Base-by-base conservation (phyloP, 64 coral and sea anemone genomes). In the Stylophora pistillata region DNA sequence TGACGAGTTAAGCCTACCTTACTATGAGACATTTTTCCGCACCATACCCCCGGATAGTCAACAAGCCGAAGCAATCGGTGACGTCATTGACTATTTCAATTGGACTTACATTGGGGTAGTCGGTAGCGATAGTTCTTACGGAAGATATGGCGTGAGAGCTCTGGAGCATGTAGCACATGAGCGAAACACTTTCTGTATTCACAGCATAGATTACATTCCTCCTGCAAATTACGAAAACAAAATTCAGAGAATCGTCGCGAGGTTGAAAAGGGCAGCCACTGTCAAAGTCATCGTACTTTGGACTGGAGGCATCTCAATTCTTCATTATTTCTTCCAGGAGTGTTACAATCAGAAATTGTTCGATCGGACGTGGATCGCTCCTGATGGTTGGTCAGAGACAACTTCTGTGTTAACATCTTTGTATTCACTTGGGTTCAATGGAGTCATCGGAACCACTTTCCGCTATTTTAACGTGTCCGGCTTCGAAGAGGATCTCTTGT, bases 351-450 rank as follows among this genome's bases (percentile, higher is more conserved):
- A 89, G 54, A 53, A 47, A 17, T n/a, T 95, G 30, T 20, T 16
- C 12, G 89, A 78, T 27, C 56, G 76, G 15, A 95, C 94, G 61
- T 95, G 90, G 90, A n/a, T 95, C 47, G 89, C 85, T 30, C 86
- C 89, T 13, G 89, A 95, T 21, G 94, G 93, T 15, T 95, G 93
- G 93, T 95, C 93, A 53, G 93, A 95, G 37, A 77, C 89, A 58
- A 79, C 21, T 0, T 85, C 83, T 74, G 58, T 95, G 25, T 91
- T 88, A 56, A 87, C 63, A 56, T 58, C 60, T 2, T 30, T 91
- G 9, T 95, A 91, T 82, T 20, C 91, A 16, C 81, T 83, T 1
- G 56, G 88, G 10, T 91, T 91, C 30, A 84, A 76, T 41, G 93
- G 89, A 29, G 91, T 91, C 68, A 58, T 95, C 4, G 93, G 93